Base-by-base conservation (phyloP, 1,140 invertebrate species). In the fruit fly (Drosophila melanogaster) region DNA sequence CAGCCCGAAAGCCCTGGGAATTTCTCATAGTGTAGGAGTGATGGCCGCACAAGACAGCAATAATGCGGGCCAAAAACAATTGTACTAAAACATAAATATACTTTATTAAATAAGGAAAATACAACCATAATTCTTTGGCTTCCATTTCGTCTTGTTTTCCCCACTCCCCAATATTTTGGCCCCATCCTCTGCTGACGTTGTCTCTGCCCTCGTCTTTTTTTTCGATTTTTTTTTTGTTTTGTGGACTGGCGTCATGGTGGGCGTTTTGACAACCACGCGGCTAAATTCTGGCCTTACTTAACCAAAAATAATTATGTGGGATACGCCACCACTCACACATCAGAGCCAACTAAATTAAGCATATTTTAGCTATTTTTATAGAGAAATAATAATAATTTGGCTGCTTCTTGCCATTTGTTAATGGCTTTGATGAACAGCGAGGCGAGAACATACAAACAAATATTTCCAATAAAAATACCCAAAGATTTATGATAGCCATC, bases 281-380 rank as follows among this genome's bases (percentile, higher is more conserved):
- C 67, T 47, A 64, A 38, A 69, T 60, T 67, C 56, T 62, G 77
- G 56, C 59, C 64, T 87, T 83, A 78, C 79, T 86, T 86, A 87
- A 86, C 64, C 59, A 83, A 51, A 87, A 87, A 87, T 87, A 87
- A 84, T 89, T 87, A 89, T 89, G 84, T 87, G 84, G 84, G 84
- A 87, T 84, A 73, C 71, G 15, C 12, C 56, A 58, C 35, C 50
- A 70, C 43, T 54, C 37, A 54, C 38, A 47, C 24, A 50, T n/a
- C n/a, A 35, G 17, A 33, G 65, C 40, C 62, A 77, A 87, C 84
- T 89, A 87, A 89, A 89, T 87, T 84, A 89, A 89, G 84, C 84
- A 87, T 87, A 89, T 87, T 80, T 89, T 80, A 73, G 84, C 79
- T 87, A 87, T 89, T 87, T 87, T 83, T 89, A 84, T 83, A 76